These are phyloP conservation scores for Boloria euphrosyne DNA, from an alignment of 2,888 invertebrate species.

Conservation along the genomic window DNA sequence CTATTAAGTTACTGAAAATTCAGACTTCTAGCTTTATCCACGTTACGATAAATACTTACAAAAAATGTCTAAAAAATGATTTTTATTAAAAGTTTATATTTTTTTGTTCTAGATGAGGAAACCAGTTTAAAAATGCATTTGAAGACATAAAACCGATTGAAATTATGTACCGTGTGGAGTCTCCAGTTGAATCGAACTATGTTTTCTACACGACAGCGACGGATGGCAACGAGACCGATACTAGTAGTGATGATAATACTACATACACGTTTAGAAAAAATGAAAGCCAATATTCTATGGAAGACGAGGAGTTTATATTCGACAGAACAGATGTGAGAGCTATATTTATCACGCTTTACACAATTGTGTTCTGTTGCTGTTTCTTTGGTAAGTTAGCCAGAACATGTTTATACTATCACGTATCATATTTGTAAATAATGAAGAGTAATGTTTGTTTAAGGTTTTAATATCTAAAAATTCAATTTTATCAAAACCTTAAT, in stretches of 20 bases:
- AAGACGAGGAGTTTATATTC: conserved; percentile 86
- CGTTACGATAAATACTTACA: no score
- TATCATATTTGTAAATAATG: not conserved
- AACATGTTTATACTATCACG: conserved; percentile 20
- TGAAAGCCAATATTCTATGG: conserved; percentile 53
- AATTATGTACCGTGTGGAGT: conserved; percentile 59
- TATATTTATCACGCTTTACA: conserved; percentile 88
- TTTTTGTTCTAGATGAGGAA: conserved; percentile 60
- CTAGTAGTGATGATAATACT: conserved; percentile 34
- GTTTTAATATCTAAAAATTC: not conserved
- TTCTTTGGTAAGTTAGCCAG: conserved; percentile 87
- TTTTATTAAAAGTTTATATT: not conserved
- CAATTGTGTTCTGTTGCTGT: conserved; percentile 90
- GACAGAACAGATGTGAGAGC: conserved; percentile 88
- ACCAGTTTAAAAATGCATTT: conserved; percentile 25
- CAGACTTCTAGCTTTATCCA: no score
- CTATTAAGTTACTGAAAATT: no score
- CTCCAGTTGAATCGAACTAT: conserved; percentile 55
- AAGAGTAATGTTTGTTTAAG: not conserved
- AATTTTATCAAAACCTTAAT: no score
- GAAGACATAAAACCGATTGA: conserved; percentile 37
- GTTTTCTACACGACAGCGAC: conserved; percentile 51
- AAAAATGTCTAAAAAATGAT: not conserved
- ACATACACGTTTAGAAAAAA: conserved; percentile 51
- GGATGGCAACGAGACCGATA: conserved; percentile 52